Conservation (phyloP, 2,888 invertebrate genomes). For the Athalia rosae region DNA sequence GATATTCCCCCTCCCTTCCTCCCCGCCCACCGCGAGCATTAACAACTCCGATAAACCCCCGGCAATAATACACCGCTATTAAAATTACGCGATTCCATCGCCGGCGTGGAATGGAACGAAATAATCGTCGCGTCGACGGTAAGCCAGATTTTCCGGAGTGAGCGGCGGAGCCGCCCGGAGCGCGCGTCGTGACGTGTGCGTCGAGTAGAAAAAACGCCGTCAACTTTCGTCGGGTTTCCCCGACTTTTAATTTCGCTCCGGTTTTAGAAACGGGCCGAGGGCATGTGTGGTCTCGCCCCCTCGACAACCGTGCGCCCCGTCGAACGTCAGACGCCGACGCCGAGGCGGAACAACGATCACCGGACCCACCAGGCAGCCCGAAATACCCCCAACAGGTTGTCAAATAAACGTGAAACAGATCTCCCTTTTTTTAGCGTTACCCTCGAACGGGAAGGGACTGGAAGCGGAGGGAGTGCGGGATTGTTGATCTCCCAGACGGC, state of each 20-base stretch:
- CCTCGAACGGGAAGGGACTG: not conserved
- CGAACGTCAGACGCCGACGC: not conserved
- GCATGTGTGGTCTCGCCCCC: not conserved
- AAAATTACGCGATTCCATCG: not conserved
- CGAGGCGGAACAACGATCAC: conserved; percentile 21
- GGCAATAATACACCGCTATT: conserved; percentile 2
- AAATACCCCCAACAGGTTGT: conserved; percentile 40
- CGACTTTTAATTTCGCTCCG: conserved; percentile 2
- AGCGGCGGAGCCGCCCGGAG: too few species aligned
- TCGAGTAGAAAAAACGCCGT: not conserved
- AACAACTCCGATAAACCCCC: not conserved
- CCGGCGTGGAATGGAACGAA: not conserved
- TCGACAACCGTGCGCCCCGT: not conserved
- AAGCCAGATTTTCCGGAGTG: not conserved
- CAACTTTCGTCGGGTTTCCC: not conserved
- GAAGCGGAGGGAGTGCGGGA: not conserved
- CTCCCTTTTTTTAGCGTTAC: conserved; percentile 2
- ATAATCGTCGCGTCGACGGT: not conserved
- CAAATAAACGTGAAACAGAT: conserved; percentile 29
- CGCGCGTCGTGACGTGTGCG: too few species aligned
- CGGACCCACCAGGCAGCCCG: conserved; percentile 33
- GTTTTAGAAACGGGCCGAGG: not conserved
- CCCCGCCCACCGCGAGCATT: not conserved
- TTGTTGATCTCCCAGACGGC: conserved; percentile 42
- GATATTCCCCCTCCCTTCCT: not conserved